These are phyloP conservation scores for Peromyscus maniculatus DNA, from an alignment of 2,113 vertebrate genomes.

Conservation along the genomic window DNA sequence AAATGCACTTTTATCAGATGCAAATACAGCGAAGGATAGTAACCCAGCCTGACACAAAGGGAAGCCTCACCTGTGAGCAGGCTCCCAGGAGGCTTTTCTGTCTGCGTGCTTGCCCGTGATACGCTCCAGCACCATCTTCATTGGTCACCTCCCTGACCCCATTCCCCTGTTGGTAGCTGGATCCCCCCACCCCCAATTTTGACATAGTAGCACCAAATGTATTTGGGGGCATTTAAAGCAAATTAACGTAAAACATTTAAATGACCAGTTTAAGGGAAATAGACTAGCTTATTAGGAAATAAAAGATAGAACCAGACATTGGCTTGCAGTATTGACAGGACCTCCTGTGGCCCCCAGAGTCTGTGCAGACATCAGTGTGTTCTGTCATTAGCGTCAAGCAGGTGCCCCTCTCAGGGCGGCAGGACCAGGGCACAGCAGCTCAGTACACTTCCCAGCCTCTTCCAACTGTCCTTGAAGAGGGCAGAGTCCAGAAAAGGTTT, in stretches of 20 bases:
- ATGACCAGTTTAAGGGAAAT: slow-evolving; percentile 77
- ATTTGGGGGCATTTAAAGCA: slow-evolving; percentile 79
- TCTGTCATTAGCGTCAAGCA: slow-evolving; percentile 6
- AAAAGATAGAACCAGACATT: slow-evolving; percentile 71
- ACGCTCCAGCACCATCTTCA: slow-evolving; percentile 67
- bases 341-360: background rate
- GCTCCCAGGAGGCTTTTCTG: slow-evolving; percentile 60
- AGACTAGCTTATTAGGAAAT: slow-evolving; percentile 75
- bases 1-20: slow-evolving; percentile 86
- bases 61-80: background rate
- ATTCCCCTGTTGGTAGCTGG: background rate
- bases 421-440: slow-evolving; percentile 48
- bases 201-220: slow-evolving; percentile 72
- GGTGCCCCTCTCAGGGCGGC: background rate
- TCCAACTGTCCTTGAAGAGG: slow-evolving; percentile 67
- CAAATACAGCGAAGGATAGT: slow-evolving; percentile 77
- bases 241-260: slow-evolving; percentile 81
- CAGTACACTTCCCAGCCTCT: slow-evolving; percentile 46
- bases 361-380: slow-evolving; percentile 58
- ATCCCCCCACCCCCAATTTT: slow-evolving; percentile 61
- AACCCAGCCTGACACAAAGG: background rate
- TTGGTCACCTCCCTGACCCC: slow-evolving; percentile 61
- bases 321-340: slow-evolving; percentile 57
- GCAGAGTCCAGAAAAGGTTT: slow-evolving; percentile 62
- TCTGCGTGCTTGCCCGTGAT: slow-evolving; percentile 58